Conservation (phyloP, 2,797 vertebrate species). For the Vultur gryphus region DNA sequence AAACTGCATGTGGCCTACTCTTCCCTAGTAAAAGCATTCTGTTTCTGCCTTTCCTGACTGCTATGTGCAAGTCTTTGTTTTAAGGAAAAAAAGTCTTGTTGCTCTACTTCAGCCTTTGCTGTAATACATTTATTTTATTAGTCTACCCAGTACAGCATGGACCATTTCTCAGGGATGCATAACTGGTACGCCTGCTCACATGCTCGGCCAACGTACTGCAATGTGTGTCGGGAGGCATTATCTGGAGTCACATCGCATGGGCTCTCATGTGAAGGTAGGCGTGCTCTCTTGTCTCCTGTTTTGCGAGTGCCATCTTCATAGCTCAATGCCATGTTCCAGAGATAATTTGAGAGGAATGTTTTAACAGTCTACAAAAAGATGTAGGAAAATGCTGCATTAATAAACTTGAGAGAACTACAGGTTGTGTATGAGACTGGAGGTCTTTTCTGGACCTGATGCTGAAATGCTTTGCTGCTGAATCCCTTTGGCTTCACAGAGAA, state of each 20-base stretch:
- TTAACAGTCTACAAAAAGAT: not conserved
- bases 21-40: not conserved
- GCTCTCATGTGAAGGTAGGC: constrained; percentile 92
- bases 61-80: not conserved
- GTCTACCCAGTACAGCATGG: constrained; percentile 97
- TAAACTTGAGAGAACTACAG: not conserved
- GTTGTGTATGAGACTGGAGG: not conserved
- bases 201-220: constrained; percentile 94
- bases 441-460: not conserved
- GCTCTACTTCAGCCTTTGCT: not conserved
- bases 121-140: constrained; percentile 55
- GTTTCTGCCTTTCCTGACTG: not conserved
- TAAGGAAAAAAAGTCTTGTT: not conserved
- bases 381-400: not conserved
- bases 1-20: not conserved
- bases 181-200: constrained; percentile 98
- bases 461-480: not conserved
- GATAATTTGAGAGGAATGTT: not conserved
- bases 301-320: not conserved
- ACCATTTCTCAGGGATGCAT: constrained; percentile 97
- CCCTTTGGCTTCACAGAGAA: not conserved
- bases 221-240: constrained; percentile 91
- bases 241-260: constrained; percentile 95
- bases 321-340: not conserved
- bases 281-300: not conserved